phyloP scores from a whole-genome alignment of 2,888 invertebrate genomes.

The Prenolepis imparis region DNA sequence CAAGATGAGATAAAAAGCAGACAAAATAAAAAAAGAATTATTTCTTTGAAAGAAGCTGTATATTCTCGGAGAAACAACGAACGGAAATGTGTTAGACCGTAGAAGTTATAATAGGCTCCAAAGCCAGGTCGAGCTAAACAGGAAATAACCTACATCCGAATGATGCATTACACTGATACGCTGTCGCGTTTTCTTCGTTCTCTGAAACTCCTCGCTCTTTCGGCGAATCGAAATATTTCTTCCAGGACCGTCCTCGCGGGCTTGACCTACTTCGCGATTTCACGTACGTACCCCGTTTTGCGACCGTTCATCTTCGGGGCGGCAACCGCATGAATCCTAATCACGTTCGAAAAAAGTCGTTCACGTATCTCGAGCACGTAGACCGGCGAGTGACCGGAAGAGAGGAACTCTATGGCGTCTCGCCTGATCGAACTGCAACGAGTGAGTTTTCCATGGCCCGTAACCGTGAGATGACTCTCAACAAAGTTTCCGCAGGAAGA shows the following conservation, averaged over 20 bases:
- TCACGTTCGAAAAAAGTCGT: slow-evolving; percentile 69
- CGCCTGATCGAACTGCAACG: slow-evolving; percentile 51
- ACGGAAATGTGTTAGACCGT: background rate
- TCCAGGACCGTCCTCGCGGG: background rate
- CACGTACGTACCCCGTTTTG: slow-evolving; percentile 35
- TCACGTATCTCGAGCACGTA: slow-evolving; percentile 59
- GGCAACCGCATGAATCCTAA: slow-evolving; percentile 72
- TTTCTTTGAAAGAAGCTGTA: background rate
- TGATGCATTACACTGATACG: slow-evolving; percentile 36
- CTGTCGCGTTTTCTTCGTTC: slow-evolving; percentile 39
- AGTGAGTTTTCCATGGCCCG: slow-evolving; percentile 30
- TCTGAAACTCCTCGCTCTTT: background rate
- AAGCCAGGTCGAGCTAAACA: slow-evolving; percentile 3
- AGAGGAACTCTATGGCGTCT: slow-evolving; percentile 55
- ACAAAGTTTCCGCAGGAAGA: slow-evolving; percentile 39
- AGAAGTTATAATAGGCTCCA: slow-evolving; percentile 2
- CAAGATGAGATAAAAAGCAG: background rate
- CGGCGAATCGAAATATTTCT: slow-evolving; percentile 43
- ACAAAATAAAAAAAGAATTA: background rate
- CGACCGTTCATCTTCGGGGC: slow-evolving; percentile 55
- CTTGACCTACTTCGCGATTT: slow-evolving; percentile 44
- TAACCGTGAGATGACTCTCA: slow-evolving; percentile 50
- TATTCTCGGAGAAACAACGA: slow-evolving; percentile 12
- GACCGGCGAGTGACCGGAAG: slow-evolving; percentile 55
- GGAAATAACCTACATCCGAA: slow-evolving; percentile 41